Base-by-base conservation (phyloP, 2,888 invertebrate genomes). In the Pseudococcus jackbeardsleyi region DNA sequence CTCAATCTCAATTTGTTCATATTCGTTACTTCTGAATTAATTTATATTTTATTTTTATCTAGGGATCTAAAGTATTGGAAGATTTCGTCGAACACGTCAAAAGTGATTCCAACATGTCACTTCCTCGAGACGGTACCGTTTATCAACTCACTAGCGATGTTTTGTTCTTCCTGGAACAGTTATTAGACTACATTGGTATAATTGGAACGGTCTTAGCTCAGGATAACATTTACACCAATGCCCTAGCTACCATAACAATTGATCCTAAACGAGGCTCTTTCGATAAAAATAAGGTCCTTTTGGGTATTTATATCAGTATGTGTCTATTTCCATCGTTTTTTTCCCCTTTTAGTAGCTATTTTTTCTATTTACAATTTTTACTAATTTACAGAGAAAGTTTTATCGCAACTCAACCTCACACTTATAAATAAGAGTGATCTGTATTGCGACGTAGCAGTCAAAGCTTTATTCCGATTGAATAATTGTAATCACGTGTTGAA, bases 111-210 rank as follows among this genome's bases (percentile, higher is more conserved):
- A 95, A 95, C 90, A 94, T 95, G 89, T 95, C 95, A 90, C 94
- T 99, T 91, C 98, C 99, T 0, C 96, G 95, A 91, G 99, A 99
- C 93, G 99, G 99, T 89, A 99, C 99, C 0, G 99, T 99, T 50
- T 99, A 99, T 91, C 98, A 99, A 92, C 93, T 98, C 89, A 98
- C 98, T 0, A 97, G 96, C 89, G 98, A 98, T 91, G 97, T 98
- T 79, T 94, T 98, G 90, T 96, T 98, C 91, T 97, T 98, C 92
- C 93, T 97, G 90, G 97, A 97, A 91, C 96, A 97, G 91, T 92
- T 98, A 86, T 93, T 95, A 22, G 95, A 95, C 89, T 96, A 96
- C 91, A 94, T 94, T 64, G 95, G 95, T 90, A 96, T 95, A 0
- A 95, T 96, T 82, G 93, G 92, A 0, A 93, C 93, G 15, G 95